Conservation (phyloP, 2,113 vertebrate species). For the Chelonoidis abingdonii region DNA sequence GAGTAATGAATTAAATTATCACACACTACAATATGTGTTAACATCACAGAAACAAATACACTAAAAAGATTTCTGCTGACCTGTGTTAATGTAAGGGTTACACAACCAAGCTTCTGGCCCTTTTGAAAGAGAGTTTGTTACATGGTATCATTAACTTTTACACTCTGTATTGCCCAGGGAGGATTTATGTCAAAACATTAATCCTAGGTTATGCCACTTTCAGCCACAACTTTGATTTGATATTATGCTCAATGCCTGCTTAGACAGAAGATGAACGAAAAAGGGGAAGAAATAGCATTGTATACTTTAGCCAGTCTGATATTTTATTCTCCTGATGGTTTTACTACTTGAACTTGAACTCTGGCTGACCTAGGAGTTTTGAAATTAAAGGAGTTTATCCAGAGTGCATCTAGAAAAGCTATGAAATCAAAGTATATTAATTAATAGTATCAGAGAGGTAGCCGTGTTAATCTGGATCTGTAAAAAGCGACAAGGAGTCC, state of each 20-base stretch:
- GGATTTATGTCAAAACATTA: background rate
- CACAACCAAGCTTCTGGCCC: background rate
- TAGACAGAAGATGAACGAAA: background rate
- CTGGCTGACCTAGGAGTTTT: background rate
- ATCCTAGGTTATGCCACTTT: background rate
- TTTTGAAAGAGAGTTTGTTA: background rate
- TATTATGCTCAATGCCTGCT: background rate
- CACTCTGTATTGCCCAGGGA: background rate
- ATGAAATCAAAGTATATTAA: slow-evolving; percentile 67
- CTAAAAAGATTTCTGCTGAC: background rate
- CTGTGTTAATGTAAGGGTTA: background rate
- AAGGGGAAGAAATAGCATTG: background rate
- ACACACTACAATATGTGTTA: background rate
- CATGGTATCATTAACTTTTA: background rate
- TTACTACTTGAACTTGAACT: background rate
- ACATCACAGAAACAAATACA: background rate
- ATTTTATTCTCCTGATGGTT: background rate
- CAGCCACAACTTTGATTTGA: background rate
- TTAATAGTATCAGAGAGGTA: background rate
- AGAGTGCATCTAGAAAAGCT: slow-evolving; percentile 63
- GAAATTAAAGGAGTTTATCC: slow-evolving; percentile 40
- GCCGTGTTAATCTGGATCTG: no score
- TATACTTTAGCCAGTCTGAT: background rate
- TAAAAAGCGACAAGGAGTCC: no score
- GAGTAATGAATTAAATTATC: background rate